Evolutionary conservation across 2,797 vertebrate genomes (phyloP).

Genomic region (Astyanax mexicanus): DNA sequence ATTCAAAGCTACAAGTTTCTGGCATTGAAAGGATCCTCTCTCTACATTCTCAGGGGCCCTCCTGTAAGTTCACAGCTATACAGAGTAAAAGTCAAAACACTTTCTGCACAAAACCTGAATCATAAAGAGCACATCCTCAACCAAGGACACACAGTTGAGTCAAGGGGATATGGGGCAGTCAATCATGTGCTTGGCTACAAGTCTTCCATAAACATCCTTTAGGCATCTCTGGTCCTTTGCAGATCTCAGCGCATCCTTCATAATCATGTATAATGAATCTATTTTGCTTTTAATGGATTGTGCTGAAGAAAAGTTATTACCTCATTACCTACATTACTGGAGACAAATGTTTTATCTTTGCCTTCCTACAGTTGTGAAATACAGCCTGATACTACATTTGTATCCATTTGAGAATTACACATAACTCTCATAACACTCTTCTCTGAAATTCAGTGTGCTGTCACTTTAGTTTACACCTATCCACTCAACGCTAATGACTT

Average conservation of each 20-base stretch:
- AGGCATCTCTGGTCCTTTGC: conserved; percentile 30
- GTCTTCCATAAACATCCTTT: conserved; percentile 39
- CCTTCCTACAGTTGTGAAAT: conserved; percentile 38
- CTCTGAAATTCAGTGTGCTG: not conserved
- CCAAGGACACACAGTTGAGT: conserved; percentile 23
- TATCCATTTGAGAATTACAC: not conserved
- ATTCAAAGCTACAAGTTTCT: conserved; percentile 86
- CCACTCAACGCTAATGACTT: not conserved
- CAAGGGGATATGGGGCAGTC: conserved; percentile 26
- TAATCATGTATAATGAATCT: conserved; percentile 54
- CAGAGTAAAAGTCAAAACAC: conserved; percentile 30
- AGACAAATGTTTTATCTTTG: conserved; percentile 49
- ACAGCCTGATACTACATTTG: conserved; percentile 23
- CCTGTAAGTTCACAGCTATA: conserved; percentile 81
- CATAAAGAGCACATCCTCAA: conserved; percentile 26
- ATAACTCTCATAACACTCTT: not conserved
- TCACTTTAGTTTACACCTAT: not conserved
- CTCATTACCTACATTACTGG: conserved; percentile 40
- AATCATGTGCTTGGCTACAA: conserved; percentile 24
- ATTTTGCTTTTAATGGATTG: conserved; percentile 51
- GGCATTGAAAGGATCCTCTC: conserved; percentile 88
- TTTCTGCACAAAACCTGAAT: conserved; percentile 39
- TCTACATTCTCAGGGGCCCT: conserved; percentile 87
- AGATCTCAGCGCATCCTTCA: conserved; percentile 42
- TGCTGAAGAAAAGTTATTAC: conserved; percentile 52